A percentile compares a stretch with the other conserved stretches of the same genome.
These are phyloP conservation scores for Agapornis roseicollis DNA, from an alignment of 2,113 vertebrate species.

Conservation along the genomic window DNA sequence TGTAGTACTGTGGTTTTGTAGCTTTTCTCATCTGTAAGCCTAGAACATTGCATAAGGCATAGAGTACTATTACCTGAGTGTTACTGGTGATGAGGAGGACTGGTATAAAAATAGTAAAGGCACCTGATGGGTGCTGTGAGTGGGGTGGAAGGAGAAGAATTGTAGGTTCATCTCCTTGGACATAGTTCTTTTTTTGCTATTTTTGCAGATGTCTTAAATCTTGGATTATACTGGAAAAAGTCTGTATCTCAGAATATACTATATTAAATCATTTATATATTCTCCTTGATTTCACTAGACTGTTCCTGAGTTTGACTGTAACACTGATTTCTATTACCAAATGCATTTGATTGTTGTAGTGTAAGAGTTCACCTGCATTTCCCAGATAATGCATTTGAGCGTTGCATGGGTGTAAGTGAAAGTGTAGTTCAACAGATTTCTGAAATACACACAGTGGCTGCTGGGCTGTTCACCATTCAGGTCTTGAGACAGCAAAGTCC, in stretches of 20 bases:
- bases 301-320: not conserved
- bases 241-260: not conserved
- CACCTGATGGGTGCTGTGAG: not conserved
- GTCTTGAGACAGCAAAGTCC: not conserved
- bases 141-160: not conserved
- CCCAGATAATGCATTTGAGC: not conserved
- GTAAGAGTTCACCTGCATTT: not conserved
- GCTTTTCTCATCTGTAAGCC: not conserved
- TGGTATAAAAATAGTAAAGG: not conserved
- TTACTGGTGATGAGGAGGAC: not conserved
- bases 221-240: not conserved
- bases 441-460: not conserved
- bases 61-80: not conserved
- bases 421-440: not conserved
- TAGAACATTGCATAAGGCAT: not conserved
- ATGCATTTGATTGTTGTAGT: not conserved
- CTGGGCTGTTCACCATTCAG: not conserved
- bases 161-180: not conserved
- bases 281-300: not conserved
- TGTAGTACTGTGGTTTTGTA: not conserved
- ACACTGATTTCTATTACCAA: not conserved
- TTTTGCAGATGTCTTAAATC: not conserved
- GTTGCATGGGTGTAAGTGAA: not conserved
- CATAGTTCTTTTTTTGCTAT: not conserved
- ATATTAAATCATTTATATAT: fast-evolving